These are phyloP conservation scores for Diarsia mendica DNA, from an alignment of 2,888 invertebrate species.

Conservation along the genomic window DNA sequence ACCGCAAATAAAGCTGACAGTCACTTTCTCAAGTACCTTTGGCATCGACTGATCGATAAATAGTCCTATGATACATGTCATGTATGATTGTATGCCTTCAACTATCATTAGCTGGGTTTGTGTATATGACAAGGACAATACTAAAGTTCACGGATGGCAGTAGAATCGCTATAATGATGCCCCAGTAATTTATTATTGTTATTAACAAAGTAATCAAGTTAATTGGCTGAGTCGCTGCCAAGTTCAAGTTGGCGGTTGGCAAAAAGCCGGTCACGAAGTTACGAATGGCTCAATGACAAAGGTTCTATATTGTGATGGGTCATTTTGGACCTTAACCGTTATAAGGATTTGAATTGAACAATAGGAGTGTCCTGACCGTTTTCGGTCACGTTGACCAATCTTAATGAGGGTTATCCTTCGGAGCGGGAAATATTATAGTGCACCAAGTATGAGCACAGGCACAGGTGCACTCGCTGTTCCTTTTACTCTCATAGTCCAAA, in stretches of 20 bases:
- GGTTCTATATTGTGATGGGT: slow-evolving; percentile 1
- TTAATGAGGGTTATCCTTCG: not conserved
- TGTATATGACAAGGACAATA: slow-evolving; percentile 63
- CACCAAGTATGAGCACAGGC: not conserved
- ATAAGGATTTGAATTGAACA: not conserved
- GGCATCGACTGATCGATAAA: slow-evolving; percentile 41
- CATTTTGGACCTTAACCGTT: not conserved
- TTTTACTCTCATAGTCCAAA: not conserved
- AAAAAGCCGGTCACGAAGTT: slow-evolving; percentile 62
- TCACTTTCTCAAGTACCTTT: slow-evolving; percentile 45
- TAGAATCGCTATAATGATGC: slow-evolving; percentile 51
- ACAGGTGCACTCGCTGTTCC: not conserved
- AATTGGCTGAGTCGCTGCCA: slow-evolving; percentile 75
- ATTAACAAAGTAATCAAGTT: slow-evolving; percentile 67
- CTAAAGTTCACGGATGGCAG: slow-evolving; percentile 58
- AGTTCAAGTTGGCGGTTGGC: slow-evolving; percentile 78
- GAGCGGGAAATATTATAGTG: not conserved
- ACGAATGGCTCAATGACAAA: slow-evolving; percentile 12
- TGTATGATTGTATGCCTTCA: slow-evolving; percentile 8
- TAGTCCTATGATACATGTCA: slow-evolving; percentile 26
- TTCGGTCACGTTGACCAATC: not conserved
- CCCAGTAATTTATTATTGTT: slow-evolving; percentile 59
- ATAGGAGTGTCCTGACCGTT: not conserved
- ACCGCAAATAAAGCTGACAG: slow-evolving; percentile 19
- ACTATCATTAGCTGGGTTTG: slow-evolving; percentile 55